phyloP scores from a whole-genome alignment of 2,888 invertebrate species.

The Cremastobaeus sp. region DNA sequence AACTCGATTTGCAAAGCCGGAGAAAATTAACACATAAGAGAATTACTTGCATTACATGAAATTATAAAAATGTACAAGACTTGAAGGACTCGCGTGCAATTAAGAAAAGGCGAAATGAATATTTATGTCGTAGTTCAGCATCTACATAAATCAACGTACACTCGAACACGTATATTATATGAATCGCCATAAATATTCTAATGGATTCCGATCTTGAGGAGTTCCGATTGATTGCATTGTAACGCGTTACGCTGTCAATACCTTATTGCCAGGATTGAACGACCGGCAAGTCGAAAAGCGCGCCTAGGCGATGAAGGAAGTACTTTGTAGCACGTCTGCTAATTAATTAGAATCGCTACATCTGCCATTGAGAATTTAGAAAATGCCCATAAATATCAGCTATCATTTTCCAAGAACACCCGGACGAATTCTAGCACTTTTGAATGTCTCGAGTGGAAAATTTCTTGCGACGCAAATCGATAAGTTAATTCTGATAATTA shows the following conservation, averaged over 20 bases:
- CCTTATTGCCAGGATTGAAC: slow-evolving; percentile 13
- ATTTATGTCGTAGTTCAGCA: slow-evolving; percentile 27
- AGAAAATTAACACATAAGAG: no score
- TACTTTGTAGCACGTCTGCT: slow-evolving; percentile 15
- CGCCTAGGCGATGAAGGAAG: slow-evolving; percentile 25
- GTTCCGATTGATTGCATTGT: slow-evolving; percentile 33
- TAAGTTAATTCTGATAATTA: no score
- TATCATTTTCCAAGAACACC: no score
- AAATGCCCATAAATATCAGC: no score
- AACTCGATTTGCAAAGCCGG: no score
- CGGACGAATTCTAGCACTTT: no score
- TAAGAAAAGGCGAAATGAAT: slow-evolving; percentile 35
- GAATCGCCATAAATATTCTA: slow-evolving; percentile 34
- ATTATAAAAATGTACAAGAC: slow-evolving; percentile 9
- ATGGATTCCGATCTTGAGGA: slow-evolving; percentile 33
- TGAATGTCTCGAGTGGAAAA: no score
- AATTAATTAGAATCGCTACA: slow-evolving; percentile 17
- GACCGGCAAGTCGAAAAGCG: slow-evolving; percentile 17
- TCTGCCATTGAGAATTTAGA: neutral
- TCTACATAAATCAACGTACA: slow-evolving; percentile 31
- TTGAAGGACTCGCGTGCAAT: slow-evolving; percentile 27
- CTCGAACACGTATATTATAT: slow-evolving; percentile 6
- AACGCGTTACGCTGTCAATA: slow-evolving; percentile 29
- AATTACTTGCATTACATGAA: slow-evolving; percentile 21
- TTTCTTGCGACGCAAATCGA: no score